Base-by-base conservation (phyloP, 1,140 invertebrate species). In the Polyergus mexicanus region DNA sequence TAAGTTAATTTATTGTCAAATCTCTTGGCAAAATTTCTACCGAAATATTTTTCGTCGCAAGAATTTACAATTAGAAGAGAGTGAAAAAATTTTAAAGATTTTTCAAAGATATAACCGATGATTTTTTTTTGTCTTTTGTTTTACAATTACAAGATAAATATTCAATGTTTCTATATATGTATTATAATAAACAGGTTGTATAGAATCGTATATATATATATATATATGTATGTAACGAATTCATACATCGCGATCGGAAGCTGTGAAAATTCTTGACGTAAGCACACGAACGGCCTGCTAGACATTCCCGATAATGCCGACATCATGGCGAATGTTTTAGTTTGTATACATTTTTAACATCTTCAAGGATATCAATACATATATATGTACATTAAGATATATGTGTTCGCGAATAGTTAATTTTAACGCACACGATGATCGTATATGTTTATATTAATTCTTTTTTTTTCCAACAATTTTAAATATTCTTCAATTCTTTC, bases 261-360 rank as follows among this genome's bases (percentile, higher is more conserved):
- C n/a, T 38, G 32, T 38, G 32, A 32, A 54, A 68, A 69, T 44
- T 78, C 44, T 22, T 44, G 28, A 44, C 35, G 41, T 60, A 28
- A 38, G 32, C 41, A 38, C 41, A 38, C 62, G 41, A 69, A 58
- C 41, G 44, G 13, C 8, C 25, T 65, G n/a, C n/a, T 41, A 22
- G 56, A 41, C 35, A 63, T 28, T 47, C 22, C 69, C 65, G 66
- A 4, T 35, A 22, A 13, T 25, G 32, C 65, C 65, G 77, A 69
- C 77, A 44, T 80, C n/a, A 80, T 80, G 63, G 65, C 77, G 65
- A 69, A 80, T 69, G 41, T 69, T 10, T 38, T 25, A 38, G 25
- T 51, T 16, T 54, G 32, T 13, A 44, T 11, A 2, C 11, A 8
- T 44, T 44, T 44, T 44, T 44, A 44, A 11, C 2, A 0, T 11